These are phyloP conservation scores for Hyles euphorbiae DNA, from an alignment of 1,140 invertebrate genomes.

Conservation along the genomic window DNA sequence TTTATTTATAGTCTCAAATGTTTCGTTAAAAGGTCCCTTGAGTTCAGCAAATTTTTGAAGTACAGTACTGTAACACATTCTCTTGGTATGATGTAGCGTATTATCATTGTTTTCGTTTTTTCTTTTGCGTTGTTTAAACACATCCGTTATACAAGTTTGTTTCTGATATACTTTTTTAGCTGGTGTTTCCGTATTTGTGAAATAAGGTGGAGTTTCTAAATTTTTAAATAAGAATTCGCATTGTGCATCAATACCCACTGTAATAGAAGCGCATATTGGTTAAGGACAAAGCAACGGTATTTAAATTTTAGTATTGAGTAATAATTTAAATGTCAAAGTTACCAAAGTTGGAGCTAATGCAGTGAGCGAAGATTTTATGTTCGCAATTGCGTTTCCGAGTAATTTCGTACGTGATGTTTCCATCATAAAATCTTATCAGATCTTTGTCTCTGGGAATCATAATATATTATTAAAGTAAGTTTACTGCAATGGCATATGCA, in stretches of 20 bases:
- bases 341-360: conserved; percentile 66
- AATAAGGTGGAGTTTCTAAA: conserved; percentile 14
- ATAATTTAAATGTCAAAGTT: conserved; percentile 18
- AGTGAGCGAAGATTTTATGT: conserved; percentile 60
- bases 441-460: conserved; percentile 52
- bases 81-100: conserved; percentile 47
- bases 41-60: conserved; percentile 40
- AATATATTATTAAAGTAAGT: not conserved
- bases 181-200: not conserved
- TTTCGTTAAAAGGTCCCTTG: conserved; percentile 37
- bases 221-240: conserved; percentile 53
- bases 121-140: conserved; percentile 46
- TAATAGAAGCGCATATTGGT: conserved; percentile 16
- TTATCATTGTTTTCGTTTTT: conserved; percentile 30
- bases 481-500: not conserved
- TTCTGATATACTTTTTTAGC: conserved; percentile 12
- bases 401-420: conserved; percentile 48
- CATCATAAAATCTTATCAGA: conserved; percentile 55
- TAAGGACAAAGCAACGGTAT: not conserved
- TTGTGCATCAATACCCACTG: conserved; percentile 64
- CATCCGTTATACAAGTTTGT: conserved; percentile 30
- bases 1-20: not conserved
- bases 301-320: not conserved
- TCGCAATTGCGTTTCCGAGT: conserved; percentile 47
- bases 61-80: conserved; percentile 41